phyloP scores from a whole-genome alignment of 2,113 vertebrate species.

The Proterorhinus semilunaris region DNA sequence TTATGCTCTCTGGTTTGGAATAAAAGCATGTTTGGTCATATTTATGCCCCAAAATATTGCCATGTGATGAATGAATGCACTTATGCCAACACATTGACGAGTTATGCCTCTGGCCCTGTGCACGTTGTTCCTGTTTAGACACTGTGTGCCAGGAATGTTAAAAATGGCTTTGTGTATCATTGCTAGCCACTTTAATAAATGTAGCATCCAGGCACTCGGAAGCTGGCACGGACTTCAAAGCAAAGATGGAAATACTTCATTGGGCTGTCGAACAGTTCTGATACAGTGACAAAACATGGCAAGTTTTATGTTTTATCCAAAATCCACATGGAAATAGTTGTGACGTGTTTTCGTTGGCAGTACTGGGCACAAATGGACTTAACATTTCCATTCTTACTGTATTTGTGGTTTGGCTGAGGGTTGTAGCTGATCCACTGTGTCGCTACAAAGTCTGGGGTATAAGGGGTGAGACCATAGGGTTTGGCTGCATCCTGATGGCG shows the following conservation, averaged over 20 bases:
- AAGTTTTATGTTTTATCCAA: neutral
- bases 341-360: neutral
- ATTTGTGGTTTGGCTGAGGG: slow-evolving; percentile 2
- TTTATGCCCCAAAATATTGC: neutral
- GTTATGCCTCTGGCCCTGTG: neutral
- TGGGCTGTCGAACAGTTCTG: neutral
- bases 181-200: neutral
- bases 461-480: slow-evolving; percentile 13
- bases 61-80: neutral
- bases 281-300: neutral
- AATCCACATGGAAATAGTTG: neutral
- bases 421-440: neutral
- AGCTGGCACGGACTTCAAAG: neutral
- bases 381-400: slow-evolving; percentile 24
- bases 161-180: slow-evolving; percentile 3
- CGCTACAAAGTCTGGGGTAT: slow-evolving; percentile 14
- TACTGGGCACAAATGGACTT: slow-evolving; percentile 7
- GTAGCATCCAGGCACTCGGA: neutral
- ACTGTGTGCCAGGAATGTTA: neutral
- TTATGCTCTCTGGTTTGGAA: neutral
- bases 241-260: neutral
- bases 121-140: neutral
- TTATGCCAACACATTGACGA: neutral
- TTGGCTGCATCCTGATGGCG: slow-evolving; percentile 20
- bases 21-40: neutral